Conservation (phyloP, 2,888 invertebrate genomes). For the Operophtera brumata region DNA sequence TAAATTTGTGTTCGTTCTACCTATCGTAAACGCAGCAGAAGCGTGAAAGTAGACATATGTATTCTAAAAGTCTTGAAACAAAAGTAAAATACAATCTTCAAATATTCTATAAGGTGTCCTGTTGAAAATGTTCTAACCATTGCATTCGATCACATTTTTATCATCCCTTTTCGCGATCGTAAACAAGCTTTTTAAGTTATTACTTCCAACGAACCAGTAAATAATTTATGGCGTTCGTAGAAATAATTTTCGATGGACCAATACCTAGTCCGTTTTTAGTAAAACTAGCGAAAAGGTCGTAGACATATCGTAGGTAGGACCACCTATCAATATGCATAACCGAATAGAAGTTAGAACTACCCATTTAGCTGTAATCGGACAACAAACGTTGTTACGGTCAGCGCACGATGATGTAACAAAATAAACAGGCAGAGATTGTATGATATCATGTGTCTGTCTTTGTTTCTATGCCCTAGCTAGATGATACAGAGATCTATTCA, state of each 20-base stretch:
- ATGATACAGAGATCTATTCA: slow-evolving; percentile 25
- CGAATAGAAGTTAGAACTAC: background rate
- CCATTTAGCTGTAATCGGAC: slow-evolving; percentile 12
- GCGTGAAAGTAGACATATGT: too few relatives aligned
- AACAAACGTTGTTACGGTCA: slow-evolving; percentile 23
- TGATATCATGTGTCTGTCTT: slow-evolving; percentile 41
- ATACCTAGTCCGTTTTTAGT: background rate
- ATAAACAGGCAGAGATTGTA: slow-evolving; percentile 39
- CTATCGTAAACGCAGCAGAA: too few relatives aligned
- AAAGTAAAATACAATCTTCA: background rate
- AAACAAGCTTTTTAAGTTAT: slow-evolving; percentile 1
- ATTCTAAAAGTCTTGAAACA: too few relatives aligned
- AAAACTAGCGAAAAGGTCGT: background rate
- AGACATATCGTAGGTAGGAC: background rate
- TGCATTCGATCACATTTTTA: background rate
- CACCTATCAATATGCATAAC: slow-evolving; percentile 7
- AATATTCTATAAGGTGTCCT: background rate
- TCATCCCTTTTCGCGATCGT: background rate
- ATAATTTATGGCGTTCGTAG: background rate
- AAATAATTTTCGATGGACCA: background rate
- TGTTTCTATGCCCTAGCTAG: slow-evolving; percentile 28
- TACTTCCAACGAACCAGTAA: background rate
- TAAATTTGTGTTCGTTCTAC: too few relatives aligned
- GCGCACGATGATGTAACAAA: slow-evolving; percentile 42
- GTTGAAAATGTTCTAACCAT: background rate